phyloP scores from a whole-genome alignment of 1,140 invertebrate species.

The Ditylenchus dipsaci region DNA sequence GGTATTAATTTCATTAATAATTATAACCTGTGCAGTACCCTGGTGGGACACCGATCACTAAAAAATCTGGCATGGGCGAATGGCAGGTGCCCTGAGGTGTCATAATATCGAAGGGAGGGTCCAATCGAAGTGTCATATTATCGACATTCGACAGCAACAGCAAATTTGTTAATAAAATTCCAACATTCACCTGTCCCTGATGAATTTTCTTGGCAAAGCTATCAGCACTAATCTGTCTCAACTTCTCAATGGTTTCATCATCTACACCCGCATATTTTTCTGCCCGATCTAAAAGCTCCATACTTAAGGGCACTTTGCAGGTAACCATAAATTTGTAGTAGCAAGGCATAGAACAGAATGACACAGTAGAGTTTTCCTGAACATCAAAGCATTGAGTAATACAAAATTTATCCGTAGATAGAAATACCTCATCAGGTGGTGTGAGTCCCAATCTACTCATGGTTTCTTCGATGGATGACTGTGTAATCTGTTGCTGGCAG shows the following conservation, averaged over 20 bases:
- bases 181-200: conserved; percentile 38
- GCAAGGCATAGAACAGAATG: conserved; percentile 52
- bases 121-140: no score
- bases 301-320: conserved; percentile 56
- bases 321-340: conserved; percentile 56
- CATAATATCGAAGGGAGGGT: no score
- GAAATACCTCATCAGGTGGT: conserved; percentile 22
- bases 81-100: no score
- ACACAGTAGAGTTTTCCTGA: conserved; percentile 55
- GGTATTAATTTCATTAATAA: no score
- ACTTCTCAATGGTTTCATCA: conserved; percentile 59
- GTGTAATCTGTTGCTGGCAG: conserved; percentile 4
- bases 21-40: no score
- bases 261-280: conserved; percentile 48
- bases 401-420: no score
- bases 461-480: conserved; percentile 30
- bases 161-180: no score
- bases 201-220: conserved; percentile 57
- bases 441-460: conserved; percentile 35
- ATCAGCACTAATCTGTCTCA: conserved; percentile 61
- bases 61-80: no score
- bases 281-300: conserved; percentile 58
- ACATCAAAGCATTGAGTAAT: conserved; percentile 11
- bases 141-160: no score
- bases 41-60: no score